Evolutionary conservation across 2,888 invertebrate genomes (phyloP), one percentile per base, ranked within the genome.

Genomic region (Bibio marci): DNA sequence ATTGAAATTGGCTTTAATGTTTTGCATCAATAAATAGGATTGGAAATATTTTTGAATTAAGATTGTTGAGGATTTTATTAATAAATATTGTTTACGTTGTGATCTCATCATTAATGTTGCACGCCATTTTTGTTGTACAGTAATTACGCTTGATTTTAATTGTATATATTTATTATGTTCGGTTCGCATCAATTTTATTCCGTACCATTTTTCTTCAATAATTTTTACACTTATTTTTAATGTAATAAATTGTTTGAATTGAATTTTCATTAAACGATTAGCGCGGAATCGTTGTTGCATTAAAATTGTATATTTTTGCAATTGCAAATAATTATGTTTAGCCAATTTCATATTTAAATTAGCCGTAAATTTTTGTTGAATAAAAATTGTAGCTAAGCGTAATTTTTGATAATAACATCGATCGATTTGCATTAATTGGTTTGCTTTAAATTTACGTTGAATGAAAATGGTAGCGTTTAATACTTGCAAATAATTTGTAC

Each of bases 221-320:
- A 44, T 37, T 1, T 61, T 26, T 2, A 49, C 44, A 3, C 52
- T 47, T 2, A 19, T 14, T 32, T 43, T 47, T 2, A 54, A 37
- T 5, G 41, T 27, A 1, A 48, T 14, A 39, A 50, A 61, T 2
- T 48, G 40, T 2, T 32, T 17, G 3, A 49, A 48, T 12, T 53
- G 5, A 46, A 42, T 48, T 52, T 14, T 56, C 43, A 34, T 43
- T 38, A 12, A 49, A 37, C 44, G 50, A 59, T 47, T 49, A 46
- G 42, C 56, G 59, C 67, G 58, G 43, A 59, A 55, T 10, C 49
- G 43, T 12, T 62, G 59, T 45, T 69, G 69, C 13, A 65, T 47
- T 3, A 46, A 47, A 17, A 39, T 34, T 11, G 35, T 33, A 2
- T 19, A 4, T 35, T 41, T 12, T 30, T 15, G 11, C 8, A n/a